Evolutionary conservation across 2,888 invertebrate genomes (phyloP).

Genomic region (Dastarcus helophoroides): DNA sequence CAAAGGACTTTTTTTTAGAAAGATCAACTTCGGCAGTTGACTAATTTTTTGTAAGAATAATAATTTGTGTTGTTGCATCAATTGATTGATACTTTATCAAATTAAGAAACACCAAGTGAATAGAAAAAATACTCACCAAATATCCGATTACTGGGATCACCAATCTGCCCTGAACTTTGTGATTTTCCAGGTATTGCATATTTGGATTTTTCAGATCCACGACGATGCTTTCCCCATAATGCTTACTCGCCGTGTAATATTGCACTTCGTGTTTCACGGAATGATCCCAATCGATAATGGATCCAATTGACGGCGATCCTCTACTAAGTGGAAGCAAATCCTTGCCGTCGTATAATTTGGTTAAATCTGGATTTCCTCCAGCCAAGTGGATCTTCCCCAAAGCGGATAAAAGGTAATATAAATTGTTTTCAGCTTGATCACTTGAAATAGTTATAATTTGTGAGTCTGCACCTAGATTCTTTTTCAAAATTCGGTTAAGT

Average conservation of each 20-base stretch:
- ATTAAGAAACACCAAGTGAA: too few relatives aligned
- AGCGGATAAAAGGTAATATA: slow-evolving; percentile 34
- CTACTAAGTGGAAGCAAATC: slow-evolving; percentile 69
- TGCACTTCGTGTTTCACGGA: slow-evolving; percentile 63
- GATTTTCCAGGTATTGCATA: slow-evolving; percentile 17
- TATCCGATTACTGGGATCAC: slow-evolving; percentile 52
- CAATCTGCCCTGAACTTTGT: slow-evolving; percentile 24
- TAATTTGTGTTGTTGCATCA: too few relatives aligned
- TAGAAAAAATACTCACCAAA: slow-evolving; percentile 22
- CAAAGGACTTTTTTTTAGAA: too few relatives aligned
- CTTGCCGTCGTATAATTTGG: slow-evolving; percentile 57
- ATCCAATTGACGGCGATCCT: slow-evolving; percentile 74
- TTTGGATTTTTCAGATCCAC: slow-evolving; percentile 41
- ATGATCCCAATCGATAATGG: slow-evolving; percentile 81
- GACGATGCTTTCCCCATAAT: slow-evolving; percentile 71
- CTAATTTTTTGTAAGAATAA: too few relatives aligned
- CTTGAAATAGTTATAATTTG: slow-evolving; percentile 60
- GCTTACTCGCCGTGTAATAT: slow-evolving; percentile 50
- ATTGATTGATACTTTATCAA: too few relatives aligned
- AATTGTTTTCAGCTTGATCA: slow-evolving; percentile 50
- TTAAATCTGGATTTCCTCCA: slow-evolving; percentile 64
- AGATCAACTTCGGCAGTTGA: too few relatives aligned
- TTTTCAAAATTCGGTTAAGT: slow-evolving; percentile 67
- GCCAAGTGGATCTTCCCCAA: slow-evolving; percentile 48
- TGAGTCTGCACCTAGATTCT: slow-evolving; percentile 53